A percentile compares a stretch with the other conserved stretches of the same genome.
These are phyloP conservation scores for Euphydryas editha DNA, from an alignment of 2,888 invertebrate species.

Conservation along the genomic window DNA sequence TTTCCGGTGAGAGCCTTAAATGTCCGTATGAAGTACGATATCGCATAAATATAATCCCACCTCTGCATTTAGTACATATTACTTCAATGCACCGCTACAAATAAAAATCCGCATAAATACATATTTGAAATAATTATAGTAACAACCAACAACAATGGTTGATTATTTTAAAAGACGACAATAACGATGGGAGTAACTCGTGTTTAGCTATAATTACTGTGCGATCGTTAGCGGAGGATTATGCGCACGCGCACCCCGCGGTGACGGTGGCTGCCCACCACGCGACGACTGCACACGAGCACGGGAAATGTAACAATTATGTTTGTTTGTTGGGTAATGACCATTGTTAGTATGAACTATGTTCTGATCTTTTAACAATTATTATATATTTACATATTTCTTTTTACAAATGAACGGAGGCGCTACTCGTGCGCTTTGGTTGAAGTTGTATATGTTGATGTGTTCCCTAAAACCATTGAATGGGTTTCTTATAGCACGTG, in stretches of 20 bases:
- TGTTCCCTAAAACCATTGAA: too few species aligned
- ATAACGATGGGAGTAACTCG: constrained; percentile 4
- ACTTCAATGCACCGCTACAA: background rate
- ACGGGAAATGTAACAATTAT: background rate
- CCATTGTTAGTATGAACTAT: background rate
- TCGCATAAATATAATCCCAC: background rate
- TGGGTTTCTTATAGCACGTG: too few species aligned
- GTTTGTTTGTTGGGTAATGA: background rate
- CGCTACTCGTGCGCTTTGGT: too few species aligned
- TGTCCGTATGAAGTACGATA: too few species aligned
- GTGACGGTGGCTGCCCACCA: background rate
- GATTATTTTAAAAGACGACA: constrained; percentile 3
- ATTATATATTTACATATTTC: background rate
- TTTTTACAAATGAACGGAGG: background rate
- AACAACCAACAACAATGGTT: background rate
- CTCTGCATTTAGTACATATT: background rate
- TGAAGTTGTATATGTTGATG: too few species aligned
- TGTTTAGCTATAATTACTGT: background rate
- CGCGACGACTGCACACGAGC: background rate
- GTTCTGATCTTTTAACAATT: too few species aligned
- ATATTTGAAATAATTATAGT: background rate
- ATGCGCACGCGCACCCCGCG: constrained; percentile 26
- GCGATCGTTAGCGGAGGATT: constrained; percentile 25
- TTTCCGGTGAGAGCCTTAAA: too few species aligned
- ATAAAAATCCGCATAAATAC: background rate